Evolutionary conservation across 1,140 invertebrate species (phyloP).

Genomic region (Panagrolaimus sp.): DNA sequence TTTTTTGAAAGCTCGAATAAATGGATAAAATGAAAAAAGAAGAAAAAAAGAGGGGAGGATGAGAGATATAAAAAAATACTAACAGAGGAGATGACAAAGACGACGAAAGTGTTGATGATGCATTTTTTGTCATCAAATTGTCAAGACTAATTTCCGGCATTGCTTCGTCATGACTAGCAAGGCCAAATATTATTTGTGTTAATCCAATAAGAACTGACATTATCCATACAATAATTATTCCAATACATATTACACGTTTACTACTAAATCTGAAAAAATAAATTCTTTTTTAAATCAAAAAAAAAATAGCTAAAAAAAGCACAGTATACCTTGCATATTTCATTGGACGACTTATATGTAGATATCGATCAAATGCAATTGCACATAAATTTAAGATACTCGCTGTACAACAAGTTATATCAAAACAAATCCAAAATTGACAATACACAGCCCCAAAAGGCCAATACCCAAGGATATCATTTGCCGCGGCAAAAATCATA

Average conservation of each 20-base stretch:
- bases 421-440: conserved; percentile 95
- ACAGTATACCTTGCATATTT: conserved; percentile 81
- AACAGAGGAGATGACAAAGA: too few relatives aligned
- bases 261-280: conserved; percentile 66
- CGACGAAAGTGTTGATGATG: too few relatives aligned
- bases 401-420: conserved; percentile 96
- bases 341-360: conserved; percentile 95
- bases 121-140: conserved; percentile 59
- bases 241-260: conserved; percentile 60
- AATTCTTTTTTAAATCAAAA: neutral
- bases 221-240: conserved; percentile 81
- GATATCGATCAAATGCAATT: conserved; percentile 92
- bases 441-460: conserved; percentile 90
- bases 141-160: conserved; percentile 42
- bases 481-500: conserved; percentile 63
- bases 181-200: conserved; percentile 80
- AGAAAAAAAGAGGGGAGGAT: too few relatives aligned
- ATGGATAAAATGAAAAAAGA: too few relatives aligned
- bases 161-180: conserved; percentile 55
- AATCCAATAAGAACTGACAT: conserved; percentile 84
- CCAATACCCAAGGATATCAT: conserved; percentile 71
- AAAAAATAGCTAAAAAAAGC: conserved; percentile 9
- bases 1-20: neutral
- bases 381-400: conserved; percentile 96
- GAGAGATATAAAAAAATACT: too few relatives aligned